Evolutionary conservation across 1,140 invertebrate genomes (phyloP).

Genomic region (Prorops nasuta): DNA sequence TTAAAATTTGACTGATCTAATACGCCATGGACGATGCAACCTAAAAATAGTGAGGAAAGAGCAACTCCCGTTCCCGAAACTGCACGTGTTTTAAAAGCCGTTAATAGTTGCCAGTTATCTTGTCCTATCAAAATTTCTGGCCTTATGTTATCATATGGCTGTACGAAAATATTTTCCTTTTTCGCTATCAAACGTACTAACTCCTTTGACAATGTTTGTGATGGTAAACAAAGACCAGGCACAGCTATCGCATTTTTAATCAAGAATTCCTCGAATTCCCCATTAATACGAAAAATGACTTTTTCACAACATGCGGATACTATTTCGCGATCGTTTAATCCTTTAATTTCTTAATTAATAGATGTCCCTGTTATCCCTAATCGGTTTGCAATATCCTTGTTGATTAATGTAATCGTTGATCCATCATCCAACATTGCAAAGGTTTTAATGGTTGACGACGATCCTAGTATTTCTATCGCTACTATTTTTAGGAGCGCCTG

Average conservation of each 20-base stretch:
- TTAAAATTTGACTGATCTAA: not conserved
- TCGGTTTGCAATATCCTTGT: constrained; percentile 7
- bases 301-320: not conserved
- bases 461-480: not conserved
- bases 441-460: not conserved
- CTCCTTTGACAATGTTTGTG: not conserved
- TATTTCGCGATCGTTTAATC: not conserved
- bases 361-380: constrained; percentile 9
- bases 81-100: not conserved
- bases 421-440: constrained; percentile 26
- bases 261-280: not conserved
- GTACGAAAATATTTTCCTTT: not conserved
- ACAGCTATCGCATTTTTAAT: not conserved
- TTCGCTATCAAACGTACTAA: not conserved
- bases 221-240: not conserved
- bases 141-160: not conserved
- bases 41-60: constrained; percentile 3
- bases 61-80: not conserved
- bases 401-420: constrained; percentile 20
- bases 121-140: constrained; percentile 10
- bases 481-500: not conserved
- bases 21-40: constrained; percentile 15
- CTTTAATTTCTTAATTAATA: not conserved
- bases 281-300: not conserved
- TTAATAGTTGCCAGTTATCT: constrained; percentile 9